Evolutionary conservation across 2,888 invertebrate genomes (phyloP), one percentile per base, ranked within the genome.

Genomic region (Melanophora roralis): DNA sequence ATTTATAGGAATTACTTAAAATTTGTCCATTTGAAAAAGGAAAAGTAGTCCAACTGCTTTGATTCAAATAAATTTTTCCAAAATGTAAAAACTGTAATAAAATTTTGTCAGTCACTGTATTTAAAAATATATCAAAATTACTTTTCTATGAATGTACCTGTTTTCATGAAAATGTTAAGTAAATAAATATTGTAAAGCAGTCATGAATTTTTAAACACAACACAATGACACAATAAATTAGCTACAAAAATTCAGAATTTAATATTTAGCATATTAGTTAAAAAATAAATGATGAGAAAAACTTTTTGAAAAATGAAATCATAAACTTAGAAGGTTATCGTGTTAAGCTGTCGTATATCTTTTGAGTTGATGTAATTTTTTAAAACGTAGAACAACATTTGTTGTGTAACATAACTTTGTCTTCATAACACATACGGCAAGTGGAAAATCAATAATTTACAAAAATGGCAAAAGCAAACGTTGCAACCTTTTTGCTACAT

Each of bases 381-480:
- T 43, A 69, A 5, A 67, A 43, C n/a, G 23, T 60, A 47, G 27
- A 27, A 27, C 0, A 45, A 40, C 27, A n/a, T 45, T 36, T 45
- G 36, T 55, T 67, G 49, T 53, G 16, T 53, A 60, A 57, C 36
- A 62, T 55, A 67, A 67, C 57, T 80, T 75, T 72, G 67, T 65
- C 60, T 67, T 27, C 6, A 5, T 27, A 27, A 3, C 3, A 5
- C 6, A 27, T 6, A 73, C 71, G 68, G 62, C 67, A 49, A 59
- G 62, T 64, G 77, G 53, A 77, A 81, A 81, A 81, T 81, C 77
- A 77, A 81, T 81, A 81, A 69, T 73, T 60, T 74, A 49, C 40
- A 65, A 65, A 60, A 73, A 55, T 72, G 34, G 34, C 57, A 51
- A 55, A 65, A 53, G 59, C 16, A 55, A 55, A 36, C 36, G 12